Conservation (phyloP, 2,113 vertebrate species). For the Probosciger aterrimus region DNA sequence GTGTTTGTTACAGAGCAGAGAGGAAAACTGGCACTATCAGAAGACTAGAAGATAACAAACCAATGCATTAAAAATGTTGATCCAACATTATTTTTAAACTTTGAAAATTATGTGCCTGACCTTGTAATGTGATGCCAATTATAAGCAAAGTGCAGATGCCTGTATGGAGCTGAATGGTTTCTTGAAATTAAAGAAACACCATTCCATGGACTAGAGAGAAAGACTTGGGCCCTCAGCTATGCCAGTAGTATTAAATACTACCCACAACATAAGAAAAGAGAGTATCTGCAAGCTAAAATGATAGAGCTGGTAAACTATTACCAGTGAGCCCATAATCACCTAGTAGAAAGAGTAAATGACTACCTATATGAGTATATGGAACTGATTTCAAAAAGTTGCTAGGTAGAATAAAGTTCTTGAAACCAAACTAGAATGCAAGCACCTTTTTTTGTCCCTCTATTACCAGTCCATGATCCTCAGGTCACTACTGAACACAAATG, state of each 20-base stretch:
- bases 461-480: background rate
- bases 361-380: background rate
- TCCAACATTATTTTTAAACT: background rate
- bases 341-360: background rate
- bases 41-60: background rate
- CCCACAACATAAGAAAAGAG: background rate
- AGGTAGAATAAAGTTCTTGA: background rate
- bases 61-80: background rate
- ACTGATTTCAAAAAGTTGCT: background rate
- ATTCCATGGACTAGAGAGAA: background rate
- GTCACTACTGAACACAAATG: background rate
- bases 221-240: background rate
- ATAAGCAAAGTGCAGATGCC: background rate
- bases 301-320: background rate
- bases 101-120: background rate
- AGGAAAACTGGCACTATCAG: background rate
- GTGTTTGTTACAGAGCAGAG: conserved; percentile 28
- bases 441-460: background rate
- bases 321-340: background rate
- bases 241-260: background rate
- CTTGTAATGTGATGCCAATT: background rate
- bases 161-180: background rate
- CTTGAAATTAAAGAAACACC: background rate
- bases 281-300: background rate
- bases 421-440: background rate